Conservation (phyloP, 1,140 invertebrate genomes). For the Drosophila ogumai region DNA sequence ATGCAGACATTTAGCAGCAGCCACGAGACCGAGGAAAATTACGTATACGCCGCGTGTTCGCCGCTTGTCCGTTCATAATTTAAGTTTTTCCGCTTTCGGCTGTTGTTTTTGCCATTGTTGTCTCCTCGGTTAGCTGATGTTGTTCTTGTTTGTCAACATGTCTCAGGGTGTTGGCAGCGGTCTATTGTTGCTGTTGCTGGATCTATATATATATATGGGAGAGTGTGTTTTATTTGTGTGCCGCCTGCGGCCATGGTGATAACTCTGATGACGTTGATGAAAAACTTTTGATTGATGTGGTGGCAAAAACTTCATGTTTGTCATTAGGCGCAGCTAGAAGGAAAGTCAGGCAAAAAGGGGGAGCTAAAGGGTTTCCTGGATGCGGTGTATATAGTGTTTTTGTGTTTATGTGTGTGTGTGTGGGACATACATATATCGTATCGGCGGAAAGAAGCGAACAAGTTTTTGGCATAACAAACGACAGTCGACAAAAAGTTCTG, state of each 20-base stretch:
- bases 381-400: neutral
- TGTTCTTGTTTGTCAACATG: constrained; percentile 64
- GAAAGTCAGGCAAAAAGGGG: neutral
- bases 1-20: constrained; percentile 73
- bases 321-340: constrained; percentile 64
- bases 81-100: constrained; percentile 41
- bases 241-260: constrained; percentile 75
- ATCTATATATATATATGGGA: constrained; percentile 17
- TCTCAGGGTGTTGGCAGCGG: constrained; percentile 47
- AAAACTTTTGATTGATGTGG: constrained; percentile 84
- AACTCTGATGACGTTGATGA: constrained; percentile 84
- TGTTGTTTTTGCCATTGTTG: constrained; percentile 32
- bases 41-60: constrained; percentile 69
- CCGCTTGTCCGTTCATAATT: constrained; percentile 44
- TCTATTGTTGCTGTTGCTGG: constrained; percentile 25
- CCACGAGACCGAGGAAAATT: constrained; percentile 56
- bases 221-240: constrained; percentile 44
- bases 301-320: constrained; percentile 81
- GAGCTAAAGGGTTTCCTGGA: constrained; percentile 30
- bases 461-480: constrained; percentile 61
- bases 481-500: constrained; percentile 48
- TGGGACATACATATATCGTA: neutral
- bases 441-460: constrained; percentile 14
- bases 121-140: constrained; percentile 36
- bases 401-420: neutral